Evolutionary conservation across 2,113 vertebrate genomes (phyloP).

Genomic region (Zootoca vivipara): DNA sequence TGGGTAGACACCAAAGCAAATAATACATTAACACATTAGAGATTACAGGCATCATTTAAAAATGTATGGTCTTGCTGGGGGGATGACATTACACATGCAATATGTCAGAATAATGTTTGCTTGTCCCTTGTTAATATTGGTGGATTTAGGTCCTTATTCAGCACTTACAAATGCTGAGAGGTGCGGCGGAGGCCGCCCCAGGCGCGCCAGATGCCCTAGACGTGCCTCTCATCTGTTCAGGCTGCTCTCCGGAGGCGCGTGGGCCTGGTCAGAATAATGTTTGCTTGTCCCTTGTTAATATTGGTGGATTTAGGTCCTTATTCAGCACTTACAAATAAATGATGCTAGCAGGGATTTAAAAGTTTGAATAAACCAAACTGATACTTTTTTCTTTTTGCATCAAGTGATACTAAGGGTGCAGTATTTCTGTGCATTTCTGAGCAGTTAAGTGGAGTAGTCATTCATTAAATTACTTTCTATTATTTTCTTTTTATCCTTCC

Average conservation of each 20-base stretch:
- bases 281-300: conserved; percentile 8
- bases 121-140: conserved; percentile 4
- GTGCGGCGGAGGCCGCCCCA: no score
- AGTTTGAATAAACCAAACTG: not conserved
- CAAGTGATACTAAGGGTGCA: not conserved
- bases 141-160: not conserved
- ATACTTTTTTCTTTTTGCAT: not conserved
- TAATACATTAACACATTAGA: conserved; percentile 13
- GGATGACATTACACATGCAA: conserved; percentile 14
- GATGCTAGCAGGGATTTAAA: not conserved
- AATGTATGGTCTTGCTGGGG: not conserved
- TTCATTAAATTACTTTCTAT: not conserved
- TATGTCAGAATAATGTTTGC: not conserved
- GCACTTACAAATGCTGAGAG: not conserved
- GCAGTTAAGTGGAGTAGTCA: not conserved
- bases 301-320: not conserved
- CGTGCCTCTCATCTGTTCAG: no score
- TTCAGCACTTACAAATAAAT: not conserved
- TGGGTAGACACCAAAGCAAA: conserved; percentile 25
- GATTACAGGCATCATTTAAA: not conserved
- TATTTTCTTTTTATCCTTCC: not conserved
- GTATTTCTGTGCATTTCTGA: not conserved
- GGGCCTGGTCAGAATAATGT: no score
- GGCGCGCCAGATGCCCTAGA: no score
- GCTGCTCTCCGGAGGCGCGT: no score